Evolutionary conservation across 2,888 invertebrate genomes (phyloP).

Genomic region (Drosophila antonietae): DNA sequence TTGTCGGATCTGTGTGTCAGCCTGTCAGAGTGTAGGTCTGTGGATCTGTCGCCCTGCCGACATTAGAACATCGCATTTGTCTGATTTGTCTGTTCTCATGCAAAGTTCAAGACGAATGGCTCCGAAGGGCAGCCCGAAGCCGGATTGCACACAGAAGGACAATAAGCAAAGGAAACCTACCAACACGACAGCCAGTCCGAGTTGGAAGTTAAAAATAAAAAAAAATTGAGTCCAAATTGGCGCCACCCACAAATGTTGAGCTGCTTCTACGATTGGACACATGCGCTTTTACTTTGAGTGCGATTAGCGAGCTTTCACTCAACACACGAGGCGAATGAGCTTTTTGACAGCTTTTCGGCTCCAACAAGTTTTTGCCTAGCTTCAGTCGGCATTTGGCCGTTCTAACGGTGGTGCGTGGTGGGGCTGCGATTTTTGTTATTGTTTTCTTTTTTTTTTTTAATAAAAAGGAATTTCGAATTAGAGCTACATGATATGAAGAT

Average conservation of each 20-base stretch:
- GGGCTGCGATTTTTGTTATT: neutral
- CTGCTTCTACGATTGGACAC: constrained; percentile 34
- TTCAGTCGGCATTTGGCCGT: constrained; percentile 18
- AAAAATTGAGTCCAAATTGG: constrained; percentile 58
- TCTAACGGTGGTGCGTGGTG: neutral
- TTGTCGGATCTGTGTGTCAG: neutral
- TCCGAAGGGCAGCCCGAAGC: constrained; percentile 25
- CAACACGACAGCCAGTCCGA: constrained; percentile 46
- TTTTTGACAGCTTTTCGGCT: constrained; percentile 25
- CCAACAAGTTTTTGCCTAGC: constrained; percentile 3
- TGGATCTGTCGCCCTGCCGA: neutral
- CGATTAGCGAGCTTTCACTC: constrained; percentile 38
- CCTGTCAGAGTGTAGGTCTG: neutral
- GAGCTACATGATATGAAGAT: neutral
- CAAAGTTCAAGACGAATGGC: constrained; percentile 12
- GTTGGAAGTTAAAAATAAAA: constrained; percentile 28
- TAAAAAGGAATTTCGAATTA: neutral
- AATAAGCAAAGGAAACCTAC: constrained; percentile 13
- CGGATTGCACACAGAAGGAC: constrained; percentile 8
- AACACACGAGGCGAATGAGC: constrained; percentile 19
- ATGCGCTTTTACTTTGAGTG: constrained; percentile 51
- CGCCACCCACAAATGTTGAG: constrained; percentile 69
- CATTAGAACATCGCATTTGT: constrained; percentile 7
- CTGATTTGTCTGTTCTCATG: constrained; percentile 37
- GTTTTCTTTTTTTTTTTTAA: neutral